Conservation (phyloP, 2,797 vertebrate species). For the Pampus argenteus region DNA sequence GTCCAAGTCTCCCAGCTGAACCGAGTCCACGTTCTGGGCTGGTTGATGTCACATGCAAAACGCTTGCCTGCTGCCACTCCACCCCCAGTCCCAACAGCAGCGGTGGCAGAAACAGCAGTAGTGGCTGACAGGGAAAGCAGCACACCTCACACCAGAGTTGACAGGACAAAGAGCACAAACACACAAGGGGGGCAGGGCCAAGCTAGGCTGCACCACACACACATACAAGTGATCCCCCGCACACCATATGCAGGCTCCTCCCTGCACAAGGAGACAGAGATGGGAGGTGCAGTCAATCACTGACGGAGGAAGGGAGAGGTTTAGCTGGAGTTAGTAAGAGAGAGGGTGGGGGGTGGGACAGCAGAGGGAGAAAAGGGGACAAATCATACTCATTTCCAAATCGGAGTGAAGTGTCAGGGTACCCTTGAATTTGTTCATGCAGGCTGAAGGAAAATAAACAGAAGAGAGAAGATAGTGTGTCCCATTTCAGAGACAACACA, state of each 20-base stretch:
- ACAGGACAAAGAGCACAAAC: conserved; percentile 81
- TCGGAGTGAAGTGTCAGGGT: conserved; percentile 38
- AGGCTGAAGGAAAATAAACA: conserved; percentile 34
- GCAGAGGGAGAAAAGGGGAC: conserved; percentile 23
- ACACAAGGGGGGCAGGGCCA: conserved; percentile 65
- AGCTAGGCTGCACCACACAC: conserved; percentile 66
- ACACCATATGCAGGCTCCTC: conserved; percentile 73
- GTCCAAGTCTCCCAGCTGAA: conserved; percentile 32
- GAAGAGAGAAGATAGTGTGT: conserved; percentile 50
- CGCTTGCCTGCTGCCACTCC: no score
- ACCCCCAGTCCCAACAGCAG: conserved; percentile 8
- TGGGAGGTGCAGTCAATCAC: conserved; percentile 74
- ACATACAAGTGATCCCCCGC: conserved; percentile 47
- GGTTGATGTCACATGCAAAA: conserved; percentile 27
- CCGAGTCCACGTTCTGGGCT: conserved; percentile 23
- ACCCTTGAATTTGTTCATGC: conserved; percentile 52
- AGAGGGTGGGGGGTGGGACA: conserved; percentile 26
- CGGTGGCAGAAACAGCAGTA: conserved; percentile 23
- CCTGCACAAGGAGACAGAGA: conserved; percentile 67
- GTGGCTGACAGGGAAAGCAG: conserved; percentile 54
- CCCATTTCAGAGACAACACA: conserved; percentile 69
- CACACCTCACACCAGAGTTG: conserved; percentile 66
- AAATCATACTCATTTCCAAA: conserved; percentile 49
- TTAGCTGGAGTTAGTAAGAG: conserved; percentile 37
- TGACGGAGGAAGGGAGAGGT: conserved; percentile 54